Evolutionary conservation across 2,113 vertebrate genomes (phyloP).

Genomic region (Tragelaphus strepsiceros): DNA sequence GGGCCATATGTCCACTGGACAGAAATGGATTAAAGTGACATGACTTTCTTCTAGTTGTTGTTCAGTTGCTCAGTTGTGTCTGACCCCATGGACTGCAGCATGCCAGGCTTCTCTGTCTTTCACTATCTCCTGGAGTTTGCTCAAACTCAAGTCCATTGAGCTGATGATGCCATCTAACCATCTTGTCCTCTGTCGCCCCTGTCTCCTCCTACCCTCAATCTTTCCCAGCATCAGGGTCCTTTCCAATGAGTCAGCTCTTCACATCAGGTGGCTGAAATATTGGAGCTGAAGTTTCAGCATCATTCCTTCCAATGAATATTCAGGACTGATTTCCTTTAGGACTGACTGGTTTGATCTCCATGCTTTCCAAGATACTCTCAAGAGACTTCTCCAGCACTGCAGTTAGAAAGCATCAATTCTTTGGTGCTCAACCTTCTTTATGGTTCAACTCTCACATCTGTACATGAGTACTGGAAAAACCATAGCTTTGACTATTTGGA

Average conservation of each 20-base stretch:
- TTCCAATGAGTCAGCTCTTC: not conserved
- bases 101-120: not conserved
- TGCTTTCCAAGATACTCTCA: not conserved
- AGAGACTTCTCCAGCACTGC: not conserved
- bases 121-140: not conserved
- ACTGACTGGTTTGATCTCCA: not conserved
- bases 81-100: not conserved
- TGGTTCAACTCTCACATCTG: not conserved
- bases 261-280: not conserved
- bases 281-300: not conserved
- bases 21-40: not conserved
- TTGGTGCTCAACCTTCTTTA: not conserved
- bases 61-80: rapidly evolving
- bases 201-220: not conserved
- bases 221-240: not conserved
- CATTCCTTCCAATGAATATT: not conserved
- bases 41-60: not conserved
- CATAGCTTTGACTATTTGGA: not conserved
- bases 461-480: not conserved
- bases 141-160: not conserved
- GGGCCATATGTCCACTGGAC: not conserved
- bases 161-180: not conserved
- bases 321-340: not conserved
- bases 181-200: not conserved
- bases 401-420: not conserved